Conservation (phyloP, 2,888 invertebrate genomes). For the Cryptophagus acutangulus region DNA sequence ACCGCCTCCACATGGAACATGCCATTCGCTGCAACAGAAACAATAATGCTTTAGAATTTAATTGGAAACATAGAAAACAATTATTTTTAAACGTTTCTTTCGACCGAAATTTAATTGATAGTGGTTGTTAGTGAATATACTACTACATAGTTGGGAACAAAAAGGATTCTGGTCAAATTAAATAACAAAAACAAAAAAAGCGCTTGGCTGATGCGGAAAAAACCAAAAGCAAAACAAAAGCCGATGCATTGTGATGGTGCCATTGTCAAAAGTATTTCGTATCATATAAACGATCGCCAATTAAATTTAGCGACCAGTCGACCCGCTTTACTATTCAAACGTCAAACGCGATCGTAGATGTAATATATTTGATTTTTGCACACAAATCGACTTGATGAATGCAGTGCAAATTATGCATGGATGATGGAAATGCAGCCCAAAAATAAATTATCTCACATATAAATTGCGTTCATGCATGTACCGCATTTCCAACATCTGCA, state of each 20-base stretch:
- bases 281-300: slow-evolving; percentile 24
- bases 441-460: too few relatives aligned
- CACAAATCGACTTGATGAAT: slow-evolving; percentile 6
- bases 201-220: background rate
- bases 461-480: too few relatives aligned
- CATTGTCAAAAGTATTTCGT: slow-evolving; percentile 26
- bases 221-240: slow-evolving; percentile 18
- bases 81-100: too few relatives aligned
- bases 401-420: too few relatives aligned
- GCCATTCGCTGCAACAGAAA: slow-evolving; percentile 15
- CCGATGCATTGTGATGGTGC: slow-evolving; percentile 19
- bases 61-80: too few relatives aligned
- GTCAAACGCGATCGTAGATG: slow-evolving; percentile 28
- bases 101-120: too few relatives aligned
- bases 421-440: too few relatives aligned
- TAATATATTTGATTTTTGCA: slow-evolving; percentile 26
- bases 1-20: slow-evolving; percentile 51
- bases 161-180: too few relatives aligned
- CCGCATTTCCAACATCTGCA: too few relatives aligned
- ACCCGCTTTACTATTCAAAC: slow-evolving; percentile 25
- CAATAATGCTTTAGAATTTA: background rate
- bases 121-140: slow-evolving; percentile 11
- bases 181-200: slow-evolving; percentile 18
- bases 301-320: slow-evolving; percentile 21
- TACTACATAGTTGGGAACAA: too few relatives aligned